Conservation (phyloP, 2,113 vertebrate species). For the Megalops atlanticus region DNA sequence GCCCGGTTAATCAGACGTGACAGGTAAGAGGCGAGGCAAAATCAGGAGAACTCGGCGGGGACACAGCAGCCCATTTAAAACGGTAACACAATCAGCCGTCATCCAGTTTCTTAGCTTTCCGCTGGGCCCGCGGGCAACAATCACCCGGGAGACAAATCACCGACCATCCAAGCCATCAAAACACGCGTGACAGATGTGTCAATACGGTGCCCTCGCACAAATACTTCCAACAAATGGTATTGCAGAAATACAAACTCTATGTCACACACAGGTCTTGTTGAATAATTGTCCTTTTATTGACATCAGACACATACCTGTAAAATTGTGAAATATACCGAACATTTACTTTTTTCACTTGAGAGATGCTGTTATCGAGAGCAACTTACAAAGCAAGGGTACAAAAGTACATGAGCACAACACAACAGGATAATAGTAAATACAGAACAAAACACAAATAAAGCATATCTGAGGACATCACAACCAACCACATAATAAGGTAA, state of each 20-base stretch:
- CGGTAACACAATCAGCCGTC: conserved; percentile 51
- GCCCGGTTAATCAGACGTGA: conserved; percentile 42
- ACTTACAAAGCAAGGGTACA: no score
- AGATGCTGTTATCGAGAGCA: no score
- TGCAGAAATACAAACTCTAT: background rate
- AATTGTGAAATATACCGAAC: no score
- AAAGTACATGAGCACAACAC: no score
- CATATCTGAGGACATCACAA: no score
- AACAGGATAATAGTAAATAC: no score
- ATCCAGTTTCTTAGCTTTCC: conserved; percentile 33
- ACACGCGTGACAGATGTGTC: conserved; percentile 57
- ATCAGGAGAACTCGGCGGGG: conserved; percentile 21
- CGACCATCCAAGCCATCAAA: conserved; percentile 51
- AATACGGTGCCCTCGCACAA: conserved; percentile 46
- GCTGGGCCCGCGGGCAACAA: conserved; percentile 41
- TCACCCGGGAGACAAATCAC: conserved; percentile 39
- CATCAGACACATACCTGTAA: no score
- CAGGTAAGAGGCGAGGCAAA: conserved; percentile 36
- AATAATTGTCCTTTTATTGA: background rate
- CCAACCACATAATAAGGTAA: no score
- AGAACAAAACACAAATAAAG: no score
- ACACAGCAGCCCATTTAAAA: conserved; percentile 51
- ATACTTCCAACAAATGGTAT: conserved; percentile 5
- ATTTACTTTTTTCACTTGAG: no score
- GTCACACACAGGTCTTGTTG: background rate